Base-by-base conservation (phyloP, 2,797 vertebrate species). In the Acanthopagrus latus region DNA sequence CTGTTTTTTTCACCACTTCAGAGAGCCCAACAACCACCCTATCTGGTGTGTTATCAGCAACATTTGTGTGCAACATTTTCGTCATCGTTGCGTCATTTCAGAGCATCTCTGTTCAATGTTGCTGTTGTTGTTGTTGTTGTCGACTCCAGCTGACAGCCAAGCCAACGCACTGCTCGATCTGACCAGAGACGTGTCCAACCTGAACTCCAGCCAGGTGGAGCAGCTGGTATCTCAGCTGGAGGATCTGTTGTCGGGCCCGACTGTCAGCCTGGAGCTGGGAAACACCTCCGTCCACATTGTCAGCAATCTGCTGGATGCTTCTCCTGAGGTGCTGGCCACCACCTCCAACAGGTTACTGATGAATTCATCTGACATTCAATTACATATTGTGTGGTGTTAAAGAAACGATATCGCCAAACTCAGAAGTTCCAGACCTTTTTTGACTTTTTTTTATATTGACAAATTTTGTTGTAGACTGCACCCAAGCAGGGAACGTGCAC, bases 281-380 rank as follows among this genome's bases (percentile, higher is more conserved):
- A 88, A 84, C 77, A 86, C 52, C 54, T 95, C 96, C 58, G 66
- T 99, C 71, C 75, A 83, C 52, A 95, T 95, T 4, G 95, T 98
- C 86, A 97, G 96, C 94, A 93, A 90, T 74, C 95, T 99, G 80
- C 93, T 98, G 70, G 93, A 81, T 23, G 94, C 93, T 62, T 86
- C 96, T 5, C 78, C 90, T 0, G 68, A 85, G 41, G 79, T 90
- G 7, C 74, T 97, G 76, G 86, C 94, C 0, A 60, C 81, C 14
- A 93, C 96, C 67, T 96, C 97, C 76, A 94, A 87, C 85, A 97
- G 96, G 98, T 98, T 23, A 46, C 27, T 50, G 2, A 62, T 9
- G 0, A 0, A 17, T 47, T 71, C 29, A 33, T 47, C 55, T 44
- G 5, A 27, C 9, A 50, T 56, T 81, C 4, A 51, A 4, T 20